Evolutionary conservation across 2,113 vertebrate species (phyloP), one percentile per base, ranked within the genome.

Genomic region (Passer domesticus): DNA sequence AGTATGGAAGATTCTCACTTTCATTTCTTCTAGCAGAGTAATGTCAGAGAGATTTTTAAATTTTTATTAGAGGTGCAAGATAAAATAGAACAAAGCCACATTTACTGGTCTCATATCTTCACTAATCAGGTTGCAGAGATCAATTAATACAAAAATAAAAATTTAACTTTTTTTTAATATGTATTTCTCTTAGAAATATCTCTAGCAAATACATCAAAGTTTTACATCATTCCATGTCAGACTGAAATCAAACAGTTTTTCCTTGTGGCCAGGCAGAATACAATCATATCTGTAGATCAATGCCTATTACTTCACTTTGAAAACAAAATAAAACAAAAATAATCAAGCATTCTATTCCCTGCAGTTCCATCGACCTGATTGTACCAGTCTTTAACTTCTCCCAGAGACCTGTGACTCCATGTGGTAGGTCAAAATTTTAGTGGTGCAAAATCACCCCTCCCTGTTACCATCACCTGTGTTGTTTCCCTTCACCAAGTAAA

Each of bases 91-190:
- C 91, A 95, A 89, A 97, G 91, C 66, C 87, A 68, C 28, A 83
- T 96, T 94, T 94, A 82, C 87, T 89, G 77, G 60, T 91, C 43
- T 83, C 55, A 50, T 88, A 77, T 86, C 90, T 93, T 94, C 63
- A 76, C 31, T 90, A 90, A 90, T 93, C 91, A 82, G 74, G 87
- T 80, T 83, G 59, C 39, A 91, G 78, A 90, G 93, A 95, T 87
- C 87, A 97, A 69, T 92, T 92, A 89, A 92, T 89, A 79, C 41
- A 95, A 89, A 95, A 95, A 87, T 94, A 62, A 95, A 87, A 97
- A 92, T 33, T 87, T 92, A 95, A 95, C 92, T 90, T 77, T 92
- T 96, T 93, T 80, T 67, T 14, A 81, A 89, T 94, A 87, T 90
- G 56, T 92, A 95, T 92, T 95, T 95, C 53, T 91, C 70, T 90